Conservation (phyloP, 2,888 invertebrate species). For the Caenorhabditis panamensis region DNA sequence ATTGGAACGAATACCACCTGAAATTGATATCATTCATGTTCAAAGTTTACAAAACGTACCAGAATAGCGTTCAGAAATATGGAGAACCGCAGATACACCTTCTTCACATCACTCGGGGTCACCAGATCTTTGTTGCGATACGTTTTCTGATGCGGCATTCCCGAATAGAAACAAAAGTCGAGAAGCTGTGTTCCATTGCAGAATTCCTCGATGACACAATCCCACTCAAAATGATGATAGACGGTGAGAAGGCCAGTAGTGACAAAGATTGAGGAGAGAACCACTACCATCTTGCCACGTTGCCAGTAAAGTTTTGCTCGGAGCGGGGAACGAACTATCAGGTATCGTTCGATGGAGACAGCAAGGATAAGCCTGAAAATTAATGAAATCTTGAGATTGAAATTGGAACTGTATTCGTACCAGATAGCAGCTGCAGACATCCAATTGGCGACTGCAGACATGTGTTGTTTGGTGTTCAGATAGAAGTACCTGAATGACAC, state of each 20-base stretch:
- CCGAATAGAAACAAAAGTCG: conserved; percentile 77
- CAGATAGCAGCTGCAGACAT: conserved; percentile 80
- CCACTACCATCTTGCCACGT: conserved; percentile 68
- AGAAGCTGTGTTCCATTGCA: conserved; percentile 79
- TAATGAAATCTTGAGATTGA: no score
- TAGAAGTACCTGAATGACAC: conserved; percentile 74
- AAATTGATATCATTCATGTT: conserved; percentile 3
- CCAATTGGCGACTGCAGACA: conserved; percentile 80
- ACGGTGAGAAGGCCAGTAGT: conserved; percentile 76
- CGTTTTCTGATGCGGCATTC: conserved; percentile 63
- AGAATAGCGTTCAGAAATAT: conserved; percentile 71
- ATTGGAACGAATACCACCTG: conserved; percentile 78
- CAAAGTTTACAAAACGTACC: conserved; percentile 27
- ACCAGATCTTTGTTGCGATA: conserved; percentile 62
- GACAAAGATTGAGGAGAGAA: conserved; percentile 75
- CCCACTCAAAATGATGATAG: conserved; percentile 80
- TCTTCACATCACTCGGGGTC: conserved; percentile 64
- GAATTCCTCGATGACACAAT: conserved; percentile 76
- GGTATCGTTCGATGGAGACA: conserved; percentile 78
- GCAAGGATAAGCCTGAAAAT: conserved; percentile 77
- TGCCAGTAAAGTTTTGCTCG: conserved; percentile 79
- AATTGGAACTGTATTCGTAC: no score
- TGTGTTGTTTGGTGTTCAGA: conserved; percentile 75
- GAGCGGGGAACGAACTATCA: conserved; percentile 76
- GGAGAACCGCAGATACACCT: conserved; percentile 67